phyloP scores from a whole-genome alignment of 2,113 vertebrate genomes.

The Gallinago paraguaiae region DNA sequence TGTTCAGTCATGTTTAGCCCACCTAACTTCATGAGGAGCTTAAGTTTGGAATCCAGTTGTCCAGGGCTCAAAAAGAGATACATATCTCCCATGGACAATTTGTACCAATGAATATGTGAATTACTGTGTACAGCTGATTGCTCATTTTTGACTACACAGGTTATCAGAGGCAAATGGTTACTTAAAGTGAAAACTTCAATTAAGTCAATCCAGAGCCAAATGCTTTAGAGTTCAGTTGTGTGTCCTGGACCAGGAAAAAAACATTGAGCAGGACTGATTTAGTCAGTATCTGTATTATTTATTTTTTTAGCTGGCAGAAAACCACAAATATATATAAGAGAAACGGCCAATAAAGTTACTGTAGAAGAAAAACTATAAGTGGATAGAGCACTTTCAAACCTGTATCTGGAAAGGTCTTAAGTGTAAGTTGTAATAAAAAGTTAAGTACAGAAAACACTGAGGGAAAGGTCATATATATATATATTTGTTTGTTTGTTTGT shows the following conservation, averaged over 20 bases:
- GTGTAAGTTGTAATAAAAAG: background rate
- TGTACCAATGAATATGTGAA: background rate
- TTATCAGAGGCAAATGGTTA: background rate
- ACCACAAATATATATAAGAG: fast-evolving
- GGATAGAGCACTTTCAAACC: background rate
- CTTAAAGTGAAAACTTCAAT: background rate
- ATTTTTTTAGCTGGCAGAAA: background rate
- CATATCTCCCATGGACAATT: background rate
- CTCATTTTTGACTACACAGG: background rate
- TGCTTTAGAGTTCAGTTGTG: fast-evolving
- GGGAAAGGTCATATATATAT: background rate
- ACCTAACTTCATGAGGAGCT: background rate
- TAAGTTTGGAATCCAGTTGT: background rate
- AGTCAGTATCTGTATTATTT: background rate
- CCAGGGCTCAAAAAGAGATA: background rate
- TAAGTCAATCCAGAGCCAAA: background rate
- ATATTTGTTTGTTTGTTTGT: too few relatives aligned
- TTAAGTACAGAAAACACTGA: background rate
- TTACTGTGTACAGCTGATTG: background rate
- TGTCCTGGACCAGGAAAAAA: background rate
- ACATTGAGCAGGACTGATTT: background rate
- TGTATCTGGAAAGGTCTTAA: background rate
- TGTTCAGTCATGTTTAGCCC: background rate
- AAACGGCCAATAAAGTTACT: background rate
- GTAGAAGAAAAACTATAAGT: background rate